Evolutionary conservation across 2,797 vertebrate genomes (phyloP), one percentile per base, ranked within the genome.

Genomic region (Takifugu ocellatus): DNA sequence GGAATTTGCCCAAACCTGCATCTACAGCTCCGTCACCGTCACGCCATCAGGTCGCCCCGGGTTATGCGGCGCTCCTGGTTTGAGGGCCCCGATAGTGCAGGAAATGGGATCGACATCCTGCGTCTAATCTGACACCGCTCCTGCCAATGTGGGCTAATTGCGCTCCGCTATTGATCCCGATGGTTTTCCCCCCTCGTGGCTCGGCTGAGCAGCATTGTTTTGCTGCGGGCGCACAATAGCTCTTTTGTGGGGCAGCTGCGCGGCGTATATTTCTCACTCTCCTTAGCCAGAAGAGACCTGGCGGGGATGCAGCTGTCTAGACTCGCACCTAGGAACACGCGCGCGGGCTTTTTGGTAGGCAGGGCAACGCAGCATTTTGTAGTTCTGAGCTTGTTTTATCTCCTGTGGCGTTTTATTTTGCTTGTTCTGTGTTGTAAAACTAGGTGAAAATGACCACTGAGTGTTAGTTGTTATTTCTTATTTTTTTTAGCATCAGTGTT

Each of bases 71-170:
- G 68, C 70, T 74, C 73, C 85, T 83, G 73, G 85, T 36, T 85
- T 79, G 75, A 79, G 75, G 78, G 70, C 80, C 21, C 85, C 65
- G 68, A 87, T 88, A 86, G 90, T 85, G 89, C 88, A 86, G 88
- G 89, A 90, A 90, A 90, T 89, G 74, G 84, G 85, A 90, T 91
- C 77, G 87, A 90, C 89, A 86, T 88, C 81, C 84, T 79, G 77
- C 81, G 83, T 88, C 87, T 91, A 88, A 92, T 92, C 90, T 89
- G 83, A 82, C 85, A 65, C 71, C 53, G 70, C 87, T 86, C 70
- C 84, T 90, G 88, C 88, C 89, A 87, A 87, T 89, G 87, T 84
- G 78, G 83, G 84, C 88, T 90, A 90, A 91, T 90, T 90, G 87
- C 87, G 87, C 90, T 88, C 87, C 86, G 85, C 77, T 88, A 92